Base-by-base conservation (phyloP, 2,113 vertebrate genomes). In the Vombatus ursinus region DNA sequence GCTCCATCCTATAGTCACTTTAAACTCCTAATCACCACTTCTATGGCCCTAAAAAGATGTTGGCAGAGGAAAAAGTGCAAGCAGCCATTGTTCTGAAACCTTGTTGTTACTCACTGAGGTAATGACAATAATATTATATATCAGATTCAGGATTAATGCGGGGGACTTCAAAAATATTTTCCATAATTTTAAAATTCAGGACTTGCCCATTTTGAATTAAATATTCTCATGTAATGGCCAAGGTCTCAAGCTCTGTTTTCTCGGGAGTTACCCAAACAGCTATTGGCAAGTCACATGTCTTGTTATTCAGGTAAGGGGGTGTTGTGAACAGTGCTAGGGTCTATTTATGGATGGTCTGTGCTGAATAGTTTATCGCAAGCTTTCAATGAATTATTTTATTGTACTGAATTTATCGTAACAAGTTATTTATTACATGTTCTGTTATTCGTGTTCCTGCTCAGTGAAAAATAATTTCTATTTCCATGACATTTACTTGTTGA, bases 311-410 rank as follows among this genome's bases (percentile, higher is more conserved):
- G 26, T 90, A 96, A 97, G 95, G 26, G 10, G 24, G 2, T 22
- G 44, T 96, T 97, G 93, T 95, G 95, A 97, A 97, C 10, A 96
- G 91, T 96, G 51, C 26, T 89, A 94, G 92, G 84, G 24, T 96
- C 90, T 94, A 94, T 94, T 97, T 96, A 97, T 93, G 51, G 84
- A 95, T 53, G 26, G 91, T 95, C 94, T 91, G 84, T 49, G 61
- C 52, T 47, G 91, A 95, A 95, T 96, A 94, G 97, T 98, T 98
- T 97, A 96, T 96, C 91, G 92, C 90, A 94, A 90, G 92, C 49
- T 96, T 97, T 98, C 95, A 97, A 93, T 96, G 90, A 97, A 96
- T 91, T 97, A 31, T 96, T 98, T 96, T 96, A 96, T 96, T 95
- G 49, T 52, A 89, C 52, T 77, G 68, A 97, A 97, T 96, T 98